Conservation (phyloP, 2,113 vertebrate species). For the Plestiodon gilberti region DNA sequence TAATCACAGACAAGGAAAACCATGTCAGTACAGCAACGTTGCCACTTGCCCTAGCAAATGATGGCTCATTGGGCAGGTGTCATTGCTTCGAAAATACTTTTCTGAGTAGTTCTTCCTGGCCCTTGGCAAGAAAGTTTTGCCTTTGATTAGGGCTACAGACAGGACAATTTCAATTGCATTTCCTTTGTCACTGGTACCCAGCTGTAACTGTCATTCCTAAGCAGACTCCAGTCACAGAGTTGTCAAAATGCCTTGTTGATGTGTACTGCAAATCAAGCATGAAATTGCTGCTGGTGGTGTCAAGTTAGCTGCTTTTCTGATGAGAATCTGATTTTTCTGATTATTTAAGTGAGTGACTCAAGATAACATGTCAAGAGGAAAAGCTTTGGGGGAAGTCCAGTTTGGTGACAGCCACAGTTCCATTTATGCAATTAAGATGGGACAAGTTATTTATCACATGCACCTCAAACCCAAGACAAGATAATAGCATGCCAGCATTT, state of each 20-base stretch:
- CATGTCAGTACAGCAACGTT: not conserved
- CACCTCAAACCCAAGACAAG: not conserved
- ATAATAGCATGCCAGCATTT: not conserved
- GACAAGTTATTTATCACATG: constrained; percentile 7
- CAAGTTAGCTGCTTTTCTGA: constrained; percentile 5
- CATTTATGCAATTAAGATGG: not conserved
- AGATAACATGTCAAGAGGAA: constrained; percentile 26
- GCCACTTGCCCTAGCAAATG: not conserved
- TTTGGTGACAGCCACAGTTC: not conserved
- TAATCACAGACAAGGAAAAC: not conserved
- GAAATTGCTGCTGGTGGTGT: not conserved
- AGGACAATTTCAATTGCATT: not conserved
- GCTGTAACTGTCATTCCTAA: not conserved
- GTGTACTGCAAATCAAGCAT: not conserved
- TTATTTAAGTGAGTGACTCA: constrained; percentile 12
- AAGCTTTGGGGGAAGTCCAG: not conserved
- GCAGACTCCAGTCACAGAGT: not conserved
- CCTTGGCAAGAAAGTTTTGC: not conserved
- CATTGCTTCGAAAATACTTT: not conserved
- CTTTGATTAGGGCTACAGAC: not conserved
- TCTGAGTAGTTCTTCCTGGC: not conserved
- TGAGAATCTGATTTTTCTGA: constrained; percentile 8
- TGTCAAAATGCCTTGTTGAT: not conserved
- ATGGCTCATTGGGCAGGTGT: fast-evolving
- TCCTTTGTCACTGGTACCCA: not conserved